Percentiles rank a stretch among this genome's conserved stretches.
Evolutionary conservation across 2,113 vertebrate genomes (phyloP).

Genomic region (Pedetes capensis): DNA sequence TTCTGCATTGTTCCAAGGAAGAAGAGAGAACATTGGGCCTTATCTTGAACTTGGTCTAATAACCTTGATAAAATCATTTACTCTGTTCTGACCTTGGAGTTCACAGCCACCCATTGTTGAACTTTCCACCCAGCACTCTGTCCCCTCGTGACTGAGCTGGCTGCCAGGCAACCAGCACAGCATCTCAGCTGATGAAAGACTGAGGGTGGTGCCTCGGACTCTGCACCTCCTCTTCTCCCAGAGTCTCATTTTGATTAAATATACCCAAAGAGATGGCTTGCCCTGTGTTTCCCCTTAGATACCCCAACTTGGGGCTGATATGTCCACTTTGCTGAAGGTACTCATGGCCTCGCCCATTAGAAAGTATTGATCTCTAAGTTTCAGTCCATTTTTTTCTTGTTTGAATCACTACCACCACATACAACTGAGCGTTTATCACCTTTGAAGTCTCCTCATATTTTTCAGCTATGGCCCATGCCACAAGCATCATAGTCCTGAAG

Average conservation of each 20-base stretch:
- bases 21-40: not conserved
- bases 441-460: not conserved
- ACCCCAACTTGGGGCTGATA: not conserved
- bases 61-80: not conserved
- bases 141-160: not conserved
- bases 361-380: not conserved
- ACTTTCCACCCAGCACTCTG: not conserved
- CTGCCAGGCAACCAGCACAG: not conserved
- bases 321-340: not conserved
- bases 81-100: not conserved
- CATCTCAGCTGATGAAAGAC: not conserved
- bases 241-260: not conserved
- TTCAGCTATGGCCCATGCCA: not conserved
- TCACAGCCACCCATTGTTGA: not conserved
- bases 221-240: not conserved
- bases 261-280: not conserved
- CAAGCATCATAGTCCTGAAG: not conserved
- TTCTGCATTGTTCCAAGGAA: not conserved
- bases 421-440: not conserved
- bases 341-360: not conserved
- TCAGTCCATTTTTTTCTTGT: not conserved
- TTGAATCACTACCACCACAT: not conserved
- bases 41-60: slow-evolving; percentile 22
- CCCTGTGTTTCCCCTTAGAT: not conserved
- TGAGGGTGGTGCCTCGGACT: not conserved